Evolutionary conservation across 1,140 invertebrate species (phyloP), one percentile per base, ranked within the genome.

Genomic region (Monochamus saltuarius): DNA sequence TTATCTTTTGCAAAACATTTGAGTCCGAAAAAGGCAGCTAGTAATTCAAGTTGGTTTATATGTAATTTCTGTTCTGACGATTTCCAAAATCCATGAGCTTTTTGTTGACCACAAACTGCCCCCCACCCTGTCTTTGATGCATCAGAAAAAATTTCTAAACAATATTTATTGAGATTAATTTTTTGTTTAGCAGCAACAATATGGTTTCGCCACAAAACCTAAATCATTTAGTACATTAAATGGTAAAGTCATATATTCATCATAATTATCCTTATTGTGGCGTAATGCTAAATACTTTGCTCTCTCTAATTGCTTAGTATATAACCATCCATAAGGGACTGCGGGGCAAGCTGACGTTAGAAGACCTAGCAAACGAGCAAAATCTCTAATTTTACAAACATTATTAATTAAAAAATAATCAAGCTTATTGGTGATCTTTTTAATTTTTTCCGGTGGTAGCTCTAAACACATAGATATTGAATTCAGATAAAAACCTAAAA

Each of bases 171-270:
- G 19, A 51, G 22, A 17, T 7, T 17, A n/a, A n/a, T n/a, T n/a
- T n/a, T n/a, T n/a, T n/a, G n/a, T n/a, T n/a, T n/a, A n/a, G n/a
- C n/a, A n/a, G n/a, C n/a, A n/a, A n/a, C n/a, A n/a, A n/a, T n/a
- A n/a, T n/a, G n/a, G n/a, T n/a, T n/a, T n/a, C n/a, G 2, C 71
- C 71, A 74, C 72, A 71, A 75, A n/a, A 4, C 38, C 0, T 13
- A 74, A 64, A 47, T 67, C 66, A 29, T 43, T 10, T 40, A 7
- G 13, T 46, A 65, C 9, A 11, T 2, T 11, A 1, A 4, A n/a
- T n/a, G 3, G 4, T 52, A 37, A 2, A 60, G 11, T 10, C 11
- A 35, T 17, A 54, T 42, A 1, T 8, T 36, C 1, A 14, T 56
- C 16, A 54, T 54, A 65, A 40, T 58, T 58, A 14, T 53, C 10